Evolutionary conservation across 23 tunicate species (phyloP).

Genomic region (Halocynthia aurantium): DNA sequence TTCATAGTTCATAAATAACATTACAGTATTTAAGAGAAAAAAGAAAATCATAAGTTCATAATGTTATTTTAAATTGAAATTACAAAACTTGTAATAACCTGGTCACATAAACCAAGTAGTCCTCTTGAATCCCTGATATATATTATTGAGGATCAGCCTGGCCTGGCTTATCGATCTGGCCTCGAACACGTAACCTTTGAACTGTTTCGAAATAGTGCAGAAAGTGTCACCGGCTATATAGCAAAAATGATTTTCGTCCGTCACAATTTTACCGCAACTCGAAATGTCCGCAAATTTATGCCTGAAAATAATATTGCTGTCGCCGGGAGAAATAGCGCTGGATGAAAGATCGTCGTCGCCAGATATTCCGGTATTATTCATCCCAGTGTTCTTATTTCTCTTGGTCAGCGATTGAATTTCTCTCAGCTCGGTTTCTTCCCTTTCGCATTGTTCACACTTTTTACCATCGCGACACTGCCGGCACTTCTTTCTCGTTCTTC

Average conservation of each 20-base stretch:
- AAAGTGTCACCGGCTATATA: slow-evolving; percentile 88
- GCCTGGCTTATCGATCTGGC: slow-evolving; percentile 61
- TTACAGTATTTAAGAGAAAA: neutral
- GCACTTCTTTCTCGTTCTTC: neutral
- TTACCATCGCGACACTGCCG: neutral
- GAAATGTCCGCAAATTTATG: slow-evolving; percentile 91
- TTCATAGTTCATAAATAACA: neutral
- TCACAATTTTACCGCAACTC: slow-evolving; percentile 71
- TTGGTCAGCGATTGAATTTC: slow-evolving; percentile 6
- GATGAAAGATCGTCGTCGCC: neutral
- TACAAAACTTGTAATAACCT: neutral
- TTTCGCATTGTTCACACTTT: neutral
- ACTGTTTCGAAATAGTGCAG: slow-evolving; percentile 77
- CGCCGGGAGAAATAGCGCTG: neutral
- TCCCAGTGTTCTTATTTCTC: neutral
- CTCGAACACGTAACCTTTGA: slow-evolving; percentile 69
- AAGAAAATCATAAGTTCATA: neutral
- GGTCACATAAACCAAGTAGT: slow-evolving; percentile 84
- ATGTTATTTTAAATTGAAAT: neutral
- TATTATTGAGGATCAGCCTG: slow-evolving; percentile 45
- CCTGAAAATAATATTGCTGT: slow-evolving; percentile 21
- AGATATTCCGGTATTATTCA: neutral
- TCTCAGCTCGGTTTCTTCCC: neutral
- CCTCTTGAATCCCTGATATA: slow-evolving; percentile 85
- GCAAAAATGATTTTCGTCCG: slow-evolving; percentile 71